Evolutionary conservation across 1,140 invertebrate genomes (phyloP), one percentile per base, ranked within the genome.

Genomic region (Saccostrea glomerata): DNA sequence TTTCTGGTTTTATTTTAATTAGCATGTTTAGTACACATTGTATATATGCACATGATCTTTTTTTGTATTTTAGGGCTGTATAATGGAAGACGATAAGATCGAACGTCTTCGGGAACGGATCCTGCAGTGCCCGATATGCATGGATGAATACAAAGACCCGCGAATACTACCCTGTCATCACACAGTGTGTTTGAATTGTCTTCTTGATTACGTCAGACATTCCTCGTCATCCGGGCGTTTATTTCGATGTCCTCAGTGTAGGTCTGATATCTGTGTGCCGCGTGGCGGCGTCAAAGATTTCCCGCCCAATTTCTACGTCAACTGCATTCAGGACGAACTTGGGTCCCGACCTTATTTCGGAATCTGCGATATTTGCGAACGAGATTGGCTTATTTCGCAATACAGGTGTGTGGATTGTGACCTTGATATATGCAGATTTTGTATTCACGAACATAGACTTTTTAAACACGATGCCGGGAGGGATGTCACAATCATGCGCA

Each of bases 81-180:
- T 20, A 63, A 92, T 93, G 91, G 93, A 93, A 40, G 86, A 90
- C 60, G 93, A 93, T 23, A 93, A 93, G 88, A 91, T 94, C 15
- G 92, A 93, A 77, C 85, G 92, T 23, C 70, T 94, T 25, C 87
- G 93, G 12, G 93, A 93, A 82, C 83, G 92, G 17, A 91, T 94
- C 54, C 87, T 94, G 23, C 91, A 92, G 70, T 94, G 93, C 89
- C 91, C 93, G 40, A 93, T 94, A 56, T 94, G 93, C 86, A 93
- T 93, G 91, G 93, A 93, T 77, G 93, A 94, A 77, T 94, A 92
- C 82, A 92, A 91, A 66, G 93, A 94, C 85, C 93, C 93, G 6
- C 85, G 93, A 15, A 91, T 94, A 12, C 90, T 94, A 2, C 92
- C 93, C 3, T 94, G 93, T 86, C 93, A 93, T 82, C 93, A 94